Conservation (phyloP, 1,140 invertebrate species). For the Venturia canescens region DNA sequence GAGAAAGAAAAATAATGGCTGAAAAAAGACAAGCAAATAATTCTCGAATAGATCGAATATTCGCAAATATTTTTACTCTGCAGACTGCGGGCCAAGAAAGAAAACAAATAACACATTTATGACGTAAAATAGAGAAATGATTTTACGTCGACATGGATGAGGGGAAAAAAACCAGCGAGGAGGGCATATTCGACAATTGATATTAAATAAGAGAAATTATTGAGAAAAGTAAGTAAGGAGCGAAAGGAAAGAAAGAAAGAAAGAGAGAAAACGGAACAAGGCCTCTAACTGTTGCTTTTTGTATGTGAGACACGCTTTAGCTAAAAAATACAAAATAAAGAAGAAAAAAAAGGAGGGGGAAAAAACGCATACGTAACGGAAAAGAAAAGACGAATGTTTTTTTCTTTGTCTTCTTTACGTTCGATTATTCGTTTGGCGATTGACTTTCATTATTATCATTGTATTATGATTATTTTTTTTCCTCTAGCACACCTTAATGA, state of each 20-base stretch:
- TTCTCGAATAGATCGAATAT: slow-evolving; percentile 48
- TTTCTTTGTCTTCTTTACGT: slow-evolving; percentile 57
- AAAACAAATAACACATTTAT: slow-evolving; percentile 62
- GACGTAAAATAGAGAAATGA: slow-evolving; percentile 55
- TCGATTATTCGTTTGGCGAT: slow-evolving; percentile 46
- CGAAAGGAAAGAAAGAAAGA: slow-evolving; percentile 55
- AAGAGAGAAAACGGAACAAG: slow-evolving; percentile 70
- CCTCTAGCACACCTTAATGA: slow-evolving; percentile 57
- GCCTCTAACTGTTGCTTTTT: slow-evolving; percentile 77
- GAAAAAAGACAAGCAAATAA: slow-evolving; percentile 19
- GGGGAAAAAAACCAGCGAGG: background rate
- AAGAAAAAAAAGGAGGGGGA: background rate
- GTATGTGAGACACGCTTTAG: slow-evolving; percentile 74
- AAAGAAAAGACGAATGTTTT: background rate
- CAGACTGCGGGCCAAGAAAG: slow-evolving; percentile 64
- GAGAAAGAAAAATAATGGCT: background rate
- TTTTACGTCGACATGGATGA: slow-evolving; percentile 18
- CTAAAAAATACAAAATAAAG: slow-evolving; percentile 60
- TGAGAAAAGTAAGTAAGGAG: slow-evolving; percentile 59
- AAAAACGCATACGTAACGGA: too few relatives aligned
- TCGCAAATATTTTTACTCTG: slow-evolving; percentile 67
- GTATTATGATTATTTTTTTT: slow-evolving; percentile 51
- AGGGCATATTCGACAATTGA: slow-evolving; percentile 58
- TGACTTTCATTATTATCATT: slow-evolving; percentile 59
- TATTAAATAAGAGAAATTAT: slow-evolving; percentile 67